Evolutionary conservation across 2,888 invertebrate genomes (phyloP).

Genomic region (Amphimallon solstitiale): DNA sequence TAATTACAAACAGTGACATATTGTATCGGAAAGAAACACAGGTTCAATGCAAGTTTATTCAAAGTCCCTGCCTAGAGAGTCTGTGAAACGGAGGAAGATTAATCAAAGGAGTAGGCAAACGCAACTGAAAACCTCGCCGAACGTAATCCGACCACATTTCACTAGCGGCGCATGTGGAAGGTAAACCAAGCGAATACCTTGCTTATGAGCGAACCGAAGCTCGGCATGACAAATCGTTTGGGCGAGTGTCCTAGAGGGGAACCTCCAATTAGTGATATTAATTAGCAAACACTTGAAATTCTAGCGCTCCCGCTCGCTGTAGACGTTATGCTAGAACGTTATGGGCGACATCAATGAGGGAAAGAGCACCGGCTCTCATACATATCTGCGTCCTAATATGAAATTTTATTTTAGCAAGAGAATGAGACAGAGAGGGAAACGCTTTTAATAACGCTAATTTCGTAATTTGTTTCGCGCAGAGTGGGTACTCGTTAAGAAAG

Average conservation of each 20-base stretch:
- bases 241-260: constrained; percentile 53
- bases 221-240: constrained; percentile 41
- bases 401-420: constrained; percentile 48
- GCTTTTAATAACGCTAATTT: constrained; percentile 50
- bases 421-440: constrained; percentile 11
- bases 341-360: constrained; percentile 34
- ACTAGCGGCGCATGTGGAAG: constrained; percentile 34
- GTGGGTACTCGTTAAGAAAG: constrained; percentile 18
- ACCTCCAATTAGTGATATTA: constrained; percentile 63
- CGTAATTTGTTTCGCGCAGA: constrained; percentile 41
- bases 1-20: constrained; percentile 35
- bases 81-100: neutral
- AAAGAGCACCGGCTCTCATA: constrained; percentile 40
- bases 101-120: constrained; percentile 1
- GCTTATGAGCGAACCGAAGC: neutral
- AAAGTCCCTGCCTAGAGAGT: neutral
- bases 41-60: constrained; percentile 25
- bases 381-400: constrained; percentile 43
- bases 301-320: constrained; percentile 49
- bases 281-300: constrained; percentile 63
- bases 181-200: constrained; percentile 26
- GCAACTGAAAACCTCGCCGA: constrained; percentile 35
- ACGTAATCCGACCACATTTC: constrained; percentile 37
- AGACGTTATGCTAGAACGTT: constrained; percentile 45
- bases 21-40: constrained; percentile 22